These are phyloP conservation scores for Patiria miniata DNA, from an alignment of 35 echinoderm and acorn worm genomes.

Conservation along the genomic window DNA sequence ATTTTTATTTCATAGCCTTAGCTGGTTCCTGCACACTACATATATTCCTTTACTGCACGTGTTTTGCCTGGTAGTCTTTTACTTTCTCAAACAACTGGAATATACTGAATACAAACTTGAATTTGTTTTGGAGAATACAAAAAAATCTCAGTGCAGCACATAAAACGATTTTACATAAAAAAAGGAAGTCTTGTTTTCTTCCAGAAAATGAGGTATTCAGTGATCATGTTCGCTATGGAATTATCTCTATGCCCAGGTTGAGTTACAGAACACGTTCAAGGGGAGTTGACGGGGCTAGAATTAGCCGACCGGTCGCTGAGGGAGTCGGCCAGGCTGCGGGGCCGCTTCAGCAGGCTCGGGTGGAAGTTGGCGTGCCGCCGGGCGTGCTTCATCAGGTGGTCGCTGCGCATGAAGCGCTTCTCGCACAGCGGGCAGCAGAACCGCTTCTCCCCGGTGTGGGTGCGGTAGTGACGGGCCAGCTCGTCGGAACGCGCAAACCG, in stretches of 20 bases:
- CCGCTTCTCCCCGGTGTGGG: constrained; percentile 92
- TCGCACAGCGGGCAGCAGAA: constrained; percentile 90
- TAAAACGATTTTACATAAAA: neutral
- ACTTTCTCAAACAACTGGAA: too few relatives aligned
- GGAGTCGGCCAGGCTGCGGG: constrained; percentile 63
- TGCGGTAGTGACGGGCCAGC: constrained; percentile 93
- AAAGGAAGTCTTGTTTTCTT: neutral
- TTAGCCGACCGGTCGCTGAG: constrained; percentile 22
- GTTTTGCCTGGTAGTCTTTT: too few relatives aligned
- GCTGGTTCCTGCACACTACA: too few relatives aligned
- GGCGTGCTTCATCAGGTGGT: constrained; percentile 96
- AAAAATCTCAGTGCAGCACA: neutral
- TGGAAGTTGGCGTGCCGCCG: constrained; percentile 87
- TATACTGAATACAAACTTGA: too few relatives aligned
- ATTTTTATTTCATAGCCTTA: too few relatives aligned
- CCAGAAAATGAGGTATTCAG: neutral
- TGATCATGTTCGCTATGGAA: neutral
- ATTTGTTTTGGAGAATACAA: too few relatives aligned
- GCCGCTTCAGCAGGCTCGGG: constrained; percentile 79
- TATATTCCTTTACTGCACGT: too few relatives aligned
- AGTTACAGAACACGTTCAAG: neutral
- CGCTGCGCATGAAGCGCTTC: constrained; percentile 97
- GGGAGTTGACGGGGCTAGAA: constrained; percentile 10
- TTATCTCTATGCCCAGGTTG: neutral
- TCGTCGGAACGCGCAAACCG: constrained; percentile 94